Percentiles rank a stretch among this genome's conserved stretches.
Conservation (phyloP, 2,113 vertebrate genomes). For the Clarias magur region DNA sequence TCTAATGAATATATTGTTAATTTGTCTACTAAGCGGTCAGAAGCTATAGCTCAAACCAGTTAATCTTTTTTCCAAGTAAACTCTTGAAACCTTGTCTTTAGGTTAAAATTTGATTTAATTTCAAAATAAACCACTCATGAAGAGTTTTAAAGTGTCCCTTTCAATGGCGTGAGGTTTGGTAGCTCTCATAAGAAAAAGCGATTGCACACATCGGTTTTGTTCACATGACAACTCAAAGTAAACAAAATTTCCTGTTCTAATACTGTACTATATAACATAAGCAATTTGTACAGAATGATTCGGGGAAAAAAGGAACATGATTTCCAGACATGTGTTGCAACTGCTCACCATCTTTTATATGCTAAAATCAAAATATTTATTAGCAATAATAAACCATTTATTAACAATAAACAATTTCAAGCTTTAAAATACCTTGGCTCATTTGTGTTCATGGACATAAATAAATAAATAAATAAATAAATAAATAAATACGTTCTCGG, state of each 20-base stretch:
- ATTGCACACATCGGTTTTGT: constrained; percentile 11
- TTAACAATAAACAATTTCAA: constrained; percentile 47
- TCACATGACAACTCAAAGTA: neutral
- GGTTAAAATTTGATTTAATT: constrained; percentile 76
- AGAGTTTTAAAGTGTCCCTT: constrained; percentile 57
- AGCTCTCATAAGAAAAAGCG: constrained; percentile 6
- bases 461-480: neutral
- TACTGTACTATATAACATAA: neutral
- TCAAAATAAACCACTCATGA: constrained; percentile 60
- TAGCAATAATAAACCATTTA: constrained; percentile 30
- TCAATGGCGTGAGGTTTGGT: constrained; percentile 62
- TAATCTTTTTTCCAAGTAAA: constrained; percentile 75
- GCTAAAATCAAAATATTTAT: constrained; percentile 21
- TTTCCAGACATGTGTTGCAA: constrained; percentile 29
- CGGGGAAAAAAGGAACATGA: constrained; percentile 20
- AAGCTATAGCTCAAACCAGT: neutral
- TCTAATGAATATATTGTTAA: neutral
- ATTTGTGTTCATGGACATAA: neutral
- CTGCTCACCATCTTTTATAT: neutral
- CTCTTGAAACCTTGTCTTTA: constrained; percentile 72
- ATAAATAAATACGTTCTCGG: neutral
- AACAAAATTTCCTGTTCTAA: constrained; percentile 1
- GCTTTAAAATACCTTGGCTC: neutral
- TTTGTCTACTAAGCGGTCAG: neutral
- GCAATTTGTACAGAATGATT: constrained; percentile 26